Conservation (phyloP, 2,113 vertebrate species). For the Percopsis transmontana region DNA sequence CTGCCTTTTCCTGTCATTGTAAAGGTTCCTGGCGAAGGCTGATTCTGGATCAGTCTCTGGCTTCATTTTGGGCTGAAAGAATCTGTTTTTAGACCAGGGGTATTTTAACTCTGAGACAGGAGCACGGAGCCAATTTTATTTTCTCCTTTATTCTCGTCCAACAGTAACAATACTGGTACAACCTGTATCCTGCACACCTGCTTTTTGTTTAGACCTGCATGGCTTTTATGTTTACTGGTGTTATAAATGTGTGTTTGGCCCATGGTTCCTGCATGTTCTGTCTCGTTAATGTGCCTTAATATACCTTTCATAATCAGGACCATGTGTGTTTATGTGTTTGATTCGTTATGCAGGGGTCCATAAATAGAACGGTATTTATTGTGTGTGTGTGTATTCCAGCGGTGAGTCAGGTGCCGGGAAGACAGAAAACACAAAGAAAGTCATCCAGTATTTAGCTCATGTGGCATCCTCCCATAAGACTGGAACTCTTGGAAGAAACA, state of each 20-base stretch:
- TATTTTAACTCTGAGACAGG: conserved; percentile 46
- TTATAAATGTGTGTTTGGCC: conserved; percentile 8
- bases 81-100: conserved; percentile 46
- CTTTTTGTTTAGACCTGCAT: conserved; percentile 44
- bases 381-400: conserved; percentile 63
- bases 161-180: conserved; percentile 40
- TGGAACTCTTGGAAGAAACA: conserved; percentile 67
- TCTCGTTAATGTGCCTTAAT: conserved; percentile 12
- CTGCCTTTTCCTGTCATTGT: conserved; percentile 56
- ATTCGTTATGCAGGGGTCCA: conserved; percentile 4
- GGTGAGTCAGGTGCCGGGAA: conserved; percentile 94
- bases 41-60: conserved; percentile 12
- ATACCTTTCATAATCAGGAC: conserved; percentile 24
- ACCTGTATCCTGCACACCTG: conserved; percentile 53
- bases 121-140: no score
- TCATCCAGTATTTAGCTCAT: conserved; percentile 91
- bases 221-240: conserved; percentile 33
- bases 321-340: conserved; percentile 30
- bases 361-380: conserved; percentile 12
- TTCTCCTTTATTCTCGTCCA: conserved; percentile 47
- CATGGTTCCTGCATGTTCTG: conserved; percentile 24
- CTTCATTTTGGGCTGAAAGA: conserved; percentile 31
- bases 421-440: conserved; percentile 93
- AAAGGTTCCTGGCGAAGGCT: conserved; percentile 21
- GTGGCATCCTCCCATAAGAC: conserved; percentile 88